These are phyloP conservation scores for Drosophila mojavensis DNA, from an alignment of 1,140 invertebrate genomes.

Conservation along the genomic window DNA sequence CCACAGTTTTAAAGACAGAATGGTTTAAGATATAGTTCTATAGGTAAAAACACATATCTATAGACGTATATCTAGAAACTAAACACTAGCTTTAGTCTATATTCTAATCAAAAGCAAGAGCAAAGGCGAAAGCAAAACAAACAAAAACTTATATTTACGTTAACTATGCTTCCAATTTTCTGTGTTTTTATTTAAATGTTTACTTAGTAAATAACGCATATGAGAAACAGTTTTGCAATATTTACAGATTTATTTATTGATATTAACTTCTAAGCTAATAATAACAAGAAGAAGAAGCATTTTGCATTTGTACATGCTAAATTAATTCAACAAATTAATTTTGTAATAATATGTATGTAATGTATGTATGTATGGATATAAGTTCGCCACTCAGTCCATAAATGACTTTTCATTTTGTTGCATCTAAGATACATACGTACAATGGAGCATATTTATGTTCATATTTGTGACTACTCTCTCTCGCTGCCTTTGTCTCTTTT, in stretches of 20 bases:
- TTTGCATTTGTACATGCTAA: no score
- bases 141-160: conserved; percentile 28
- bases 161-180: conserved; percentile 62
- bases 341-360: no score
- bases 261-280: conserved; percentile 10
- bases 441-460: no score
- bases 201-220: conserved; percentile 32
- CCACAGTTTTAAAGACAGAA: background rate
- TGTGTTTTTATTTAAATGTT: conserved; percentile 55
- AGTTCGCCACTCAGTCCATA: background rate
- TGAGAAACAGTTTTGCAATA: conserved; percentile 58
- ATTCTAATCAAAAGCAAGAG: conserved; percentile 42
- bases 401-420: conserved; percentile 5
- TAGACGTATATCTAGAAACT: conserved; percentile 7
- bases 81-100: conserved; percentile 27
- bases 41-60: conserved; percentile 2
- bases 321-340: background rate
- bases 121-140: conserved; percentile 2
- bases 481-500: no score
- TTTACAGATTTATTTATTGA: conserved; percentile 48
- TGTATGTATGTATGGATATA: background rate
- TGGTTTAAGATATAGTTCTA: background rate
- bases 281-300: no score
- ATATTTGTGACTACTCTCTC: no score
- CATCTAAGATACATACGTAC: background rate